Evolutionary conservation across 2,888 invertebrate genomes (phyloP).

Genomic region (Drosophila ochracea): DNA sequence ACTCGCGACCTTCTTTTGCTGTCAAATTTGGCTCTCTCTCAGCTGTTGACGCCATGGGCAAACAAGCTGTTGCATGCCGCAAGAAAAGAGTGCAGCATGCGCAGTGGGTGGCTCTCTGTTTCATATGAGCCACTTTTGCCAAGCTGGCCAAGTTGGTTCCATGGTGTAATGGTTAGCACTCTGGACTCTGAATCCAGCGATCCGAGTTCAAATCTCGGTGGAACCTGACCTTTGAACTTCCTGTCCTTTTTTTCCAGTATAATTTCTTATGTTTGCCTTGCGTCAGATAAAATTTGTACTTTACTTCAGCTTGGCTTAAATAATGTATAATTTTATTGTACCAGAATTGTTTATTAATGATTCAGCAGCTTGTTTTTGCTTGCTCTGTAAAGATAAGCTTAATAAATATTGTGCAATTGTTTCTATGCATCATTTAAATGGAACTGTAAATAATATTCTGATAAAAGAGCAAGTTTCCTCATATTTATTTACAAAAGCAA

Average conservation of each 20-base stretch:
- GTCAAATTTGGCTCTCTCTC: neutral
- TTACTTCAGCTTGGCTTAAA: neutral
- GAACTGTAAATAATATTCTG: neutral
- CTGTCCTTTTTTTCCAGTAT: slow-evolving; percentile 3
- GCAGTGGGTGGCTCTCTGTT: slow-evolving; percentile 45
- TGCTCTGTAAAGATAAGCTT: slow-evolving; percentile 26
- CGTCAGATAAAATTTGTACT: neutral
- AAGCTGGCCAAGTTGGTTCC: slow-evolving; percentile 74
- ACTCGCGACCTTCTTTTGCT: slow-evolving; percentile 8
- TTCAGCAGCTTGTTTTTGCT: slow-evolving; percentile 23
- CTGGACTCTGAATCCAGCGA: slow-evolving; percentile 85
- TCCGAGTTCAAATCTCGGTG: slow-evolving; percentile 86
- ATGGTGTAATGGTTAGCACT: slow-evolving; percentile 85
- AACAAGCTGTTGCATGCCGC: slow-evolving; percentile 1
- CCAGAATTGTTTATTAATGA: slow-evolving; percentile 17
- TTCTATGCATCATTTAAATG: neutral
- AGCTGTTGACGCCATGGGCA: neutral
- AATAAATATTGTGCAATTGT: slow-evolving; percentile 16
- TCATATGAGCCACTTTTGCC: slow-evolving; percentile 45
- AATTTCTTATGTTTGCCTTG: neutral
- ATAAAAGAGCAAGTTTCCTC: neutral
- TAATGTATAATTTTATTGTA: neutral
- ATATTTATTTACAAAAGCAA: neutral
- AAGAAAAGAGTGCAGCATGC: slow-evolving; percentile 43
- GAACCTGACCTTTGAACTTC: slow-evolving; percentile 74